Evolutionary conservation across 2,113 vertebrate species (phyloP).

Genomic region (Himantopus leucocephalus): DNA sequence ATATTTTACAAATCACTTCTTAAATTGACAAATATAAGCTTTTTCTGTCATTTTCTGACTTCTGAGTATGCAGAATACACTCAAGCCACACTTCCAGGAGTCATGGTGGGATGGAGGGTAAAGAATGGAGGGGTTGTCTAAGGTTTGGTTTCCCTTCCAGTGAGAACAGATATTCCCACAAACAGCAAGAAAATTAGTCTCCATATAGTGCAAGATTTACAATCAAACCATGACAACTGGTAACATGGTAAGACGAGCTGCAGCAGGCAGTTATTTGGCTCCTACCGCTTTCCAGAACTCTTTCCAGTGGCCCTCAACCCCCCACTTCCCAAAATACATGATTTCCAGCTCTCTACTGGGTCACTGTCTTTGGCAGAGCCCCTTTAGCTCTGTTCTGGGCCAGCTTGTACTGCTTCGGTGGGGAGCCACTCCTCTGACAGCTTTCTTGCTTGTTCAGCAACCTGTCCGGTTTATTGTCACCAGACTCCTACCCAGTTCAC

Average conservation of each 20-base stretch:
- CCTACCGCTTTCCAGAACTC: neutral
- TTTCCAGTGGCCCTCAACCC: neutral
- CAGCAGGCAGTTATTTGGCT: neutral
- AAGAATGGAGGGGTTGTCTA: neutral
- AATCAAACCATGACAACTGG: neutral
- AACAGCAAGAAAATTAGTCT: neutral
- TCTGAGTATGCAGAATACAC: neutral
- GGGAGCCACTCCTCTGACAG: neutral
- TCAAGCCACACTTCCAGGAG: neutral
- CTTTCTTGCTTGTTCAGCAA: conserved; percentile 34
- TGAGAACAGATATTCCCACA: neutral
- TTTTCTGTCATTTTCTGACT: neutral
- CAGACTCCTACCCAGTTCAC: conserved; percentile 13
- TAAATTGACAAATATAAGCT: neutral
- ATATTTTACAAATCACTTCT: neutral
- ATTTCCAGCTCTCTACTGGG: neutral
- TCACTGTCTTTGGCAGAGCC: neutral
- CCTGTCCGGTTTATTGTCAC: neutral
- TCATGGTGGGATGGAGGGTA: neutral
- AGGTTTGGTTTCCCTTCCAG: neutral
- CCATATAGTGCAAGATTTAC: neutral
- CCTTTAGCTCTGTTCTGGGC: neutral
- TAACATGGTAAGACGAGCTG: neutral
- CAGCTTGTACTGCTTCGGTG: neutral
- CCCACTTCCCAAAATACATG: neutral